Conservation (phyloP, 2,888 invertebrate species). For the Euplexia lucipara region DNA sequence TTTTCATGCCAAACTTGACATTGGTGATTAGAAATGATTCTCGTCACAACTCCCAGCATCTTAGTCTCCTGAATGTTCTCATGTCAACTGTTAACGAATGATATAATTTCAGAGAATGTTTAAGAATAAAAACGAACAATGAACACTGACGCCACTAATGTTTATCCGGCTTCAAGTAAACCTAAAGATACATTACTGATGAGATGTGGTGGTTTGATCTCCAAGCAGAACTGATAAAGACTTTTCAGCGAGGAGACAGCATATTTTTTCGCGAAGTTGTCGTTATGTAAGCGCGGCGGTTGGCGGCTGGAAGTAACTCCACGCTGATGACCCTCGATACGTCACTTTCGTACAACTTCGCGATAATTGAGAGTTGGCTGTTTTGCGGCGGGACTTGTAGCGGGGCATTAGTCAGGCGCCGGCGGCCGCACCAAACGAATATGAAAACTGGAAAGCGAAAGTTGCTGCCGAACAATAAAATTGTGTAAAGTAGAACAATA, state of each 20-base stretch:
- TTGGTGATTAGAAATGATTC: constrained; percentile 7
- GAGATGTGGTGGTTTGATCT: not conserved
- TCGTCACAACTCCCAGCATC: not conserved
- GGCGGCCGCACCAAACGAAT: constrained; percentile 25
- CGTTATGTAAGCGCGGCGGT: not conserved
- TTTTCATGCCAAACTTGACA: constrained; percentile 11
- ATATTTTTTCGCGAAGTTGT: not conserved
- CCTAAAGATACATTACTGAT: not conserved
- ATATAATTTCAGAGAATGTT: not conserved
- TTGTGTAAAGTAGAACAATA: constrained; percentile 57
- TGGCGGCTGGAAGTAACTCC: not conserved
- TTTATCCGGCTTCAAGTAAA: not conserved
- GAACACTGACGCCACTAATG: not conserved
- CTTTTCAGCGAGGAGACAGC: no score
- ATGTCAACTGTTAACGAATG: no score
- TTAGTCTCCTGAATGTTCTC: not conserved
- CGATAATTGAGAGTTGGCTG: constrained; percentile 8
- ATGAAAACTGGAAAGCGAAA: constrained; percentile 46
- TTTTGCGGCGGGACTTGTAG: constrained; percentile 22
- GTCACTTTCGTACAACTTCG: constrained; percentile 2
- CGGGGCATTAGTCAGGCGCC: constrained; percentile 45
- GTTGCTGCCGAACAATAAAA: constrained; percentile 60
- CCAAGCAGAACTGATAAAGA: not conserved
- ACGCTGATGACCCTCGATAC: constrained; percentile 8
- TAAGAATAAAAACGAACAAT: not conserved